Conservation (phyloP, 2,113 vertebrate genomes). For the Pleuronectes platessa region DNA sequence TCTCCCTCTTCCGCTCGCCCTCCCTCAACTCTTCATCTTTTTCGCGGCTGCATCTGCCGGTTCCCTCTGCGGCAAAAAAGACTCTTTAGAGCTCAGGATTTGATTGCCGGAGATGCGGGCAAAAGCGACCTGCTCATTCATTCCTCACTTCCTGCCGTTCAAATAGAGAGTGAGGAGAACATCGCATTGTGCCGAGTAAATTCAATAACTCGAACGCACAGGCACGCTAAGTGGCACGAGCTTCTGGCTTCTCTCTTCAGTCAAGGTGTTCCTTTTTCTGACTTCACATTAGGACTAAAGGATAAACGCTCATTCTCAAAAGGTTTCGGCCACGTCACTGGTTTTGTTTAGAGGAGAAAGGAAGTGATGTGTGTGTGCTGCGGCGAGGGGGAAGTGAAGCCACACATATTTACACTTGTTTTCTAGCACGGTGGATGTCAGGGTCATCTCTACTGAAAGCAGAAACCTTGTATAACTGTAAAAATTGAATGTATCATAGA, state of each 20-base stretch:
- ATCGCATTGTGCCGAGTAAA: conserved; percentile 4
- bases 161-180: conserved; percentile 20
- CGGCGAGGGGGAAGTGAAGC: background rate
- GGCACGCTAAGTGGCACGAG: background rate
- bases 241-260: background rate
- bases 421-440: background rate
- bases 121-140: conserved; percentile 60
- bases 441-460: background rate
- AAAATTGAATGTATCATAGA: too few species aligned
- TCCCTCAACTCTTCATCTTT: conserved; percentile 46
- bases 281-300: background rate
- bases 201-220: conserved; percentile 29
- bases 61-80: conserved; percentile 46
- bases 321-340: background rate
- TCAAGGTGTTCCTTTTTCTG: conserved; percentile 16
- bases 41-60: conserved; percentile 18
- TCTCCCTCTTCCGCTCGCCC: conserved; percentile 32
- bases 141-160: conserved; percentile 30
- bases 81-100: conserved; percentile 37
- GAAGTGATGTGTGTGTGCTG: background rate
- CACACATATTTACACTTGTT: background rate
- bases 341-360: background rate
- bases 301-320: conserved; percentile 13
- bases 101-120: conserved; percentile 62
- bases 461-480: background rate